These are phyloP conservation scores for Malurus melanocephalus DNA, from an alignment of 2,113 vertebrate species.

Conservation along the genomic window DNA sequence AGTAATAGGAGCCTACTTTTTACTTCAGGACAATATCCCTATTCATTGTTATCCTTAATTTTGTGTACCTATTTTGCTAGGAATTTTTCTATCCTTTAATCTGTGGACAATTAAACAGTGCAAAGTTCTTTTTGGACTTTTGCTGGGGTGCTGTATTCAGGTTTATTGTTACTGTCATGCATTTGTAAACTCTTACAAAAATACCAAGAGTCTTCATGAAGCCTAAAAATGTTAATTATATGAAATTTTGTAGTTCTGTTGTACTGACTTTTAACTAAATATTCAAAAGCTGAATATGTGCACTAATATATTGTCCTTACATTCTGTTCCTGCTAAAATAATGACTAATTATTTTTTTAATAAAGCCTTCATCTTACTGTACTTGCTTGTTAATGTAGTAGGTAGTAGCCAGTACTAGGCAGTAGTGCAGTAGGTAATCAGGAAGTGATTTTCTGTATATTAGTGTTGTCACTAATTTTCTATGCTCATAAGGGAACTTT, in stretches of 20 bases:
- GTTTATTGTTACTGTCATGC: neutral
- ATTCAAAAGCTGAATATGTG: neutral
- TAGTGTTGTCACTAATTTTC: neutral
- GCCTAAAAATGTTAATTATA: neutral
- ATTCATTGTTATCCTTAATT: constrained; percentile 16
- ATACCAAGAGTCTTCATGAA: neutral
- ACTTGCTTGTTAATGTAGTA: neutral
- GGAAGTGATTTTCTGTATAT: neutral
- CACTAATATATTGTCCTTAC: neutral
- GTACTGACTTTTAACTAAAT: neutral
- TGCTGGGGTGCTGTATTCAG: neutral
- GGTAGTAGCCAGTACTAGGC: neutral
- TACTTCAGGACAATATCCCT: constrained; percentile 9
- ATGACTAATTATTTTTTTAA: neutral
- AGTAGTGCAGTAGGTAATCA: neutral
- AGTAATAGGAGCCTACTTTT: constrained; percentile 19
- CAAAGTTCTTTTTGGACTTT: neutral
- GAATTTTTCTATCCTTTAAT: constrained; percentile 3
- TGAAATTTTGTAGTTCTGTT: neutral
- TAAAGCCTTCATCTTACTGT: neutral
- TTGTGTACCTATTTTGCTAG: neutral
- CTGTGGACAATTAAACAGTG: neutral
- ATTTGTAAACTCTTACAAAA: neutral
- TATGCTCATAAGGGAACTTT: neutral
- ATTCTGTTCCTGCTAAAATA: neutral